Evolutionary conservation across 1,140 invertebrate species (phyloP), one percentile per base, ranked within the genome.

Genomic region (Drosophila sechellia): DNA sequence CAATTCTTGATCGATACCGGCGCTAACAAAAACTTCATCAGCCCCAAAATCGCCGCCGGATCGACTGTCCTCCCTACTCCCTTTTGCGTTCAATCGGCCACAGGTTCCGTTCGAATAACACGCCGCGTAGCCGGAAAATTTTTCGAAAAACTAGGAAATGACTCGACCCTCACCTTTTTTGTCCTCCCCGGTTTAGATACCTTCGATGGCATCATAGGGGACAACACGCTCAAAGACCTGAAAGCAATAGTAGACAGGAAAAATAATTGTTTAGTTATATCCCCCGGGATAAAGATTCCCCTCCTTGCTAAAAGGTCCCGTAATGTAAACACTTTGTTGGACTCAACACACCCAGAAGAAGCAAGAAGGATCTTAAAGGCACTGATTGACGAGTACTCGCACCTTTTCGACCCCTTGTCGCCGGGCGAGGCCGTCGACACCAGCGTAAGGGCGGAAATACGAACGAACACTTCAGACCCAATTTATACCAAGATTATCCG

Each of bases 21-120:
- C 17, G 17, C 17, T 17, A 17, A 17, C 17, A 17, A 17, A 17
- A 17, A 17, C 17, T 17, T 17, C 17, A 17, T 17, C 17, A 17
- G 17, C 17, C 65, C 27, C 37, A 37, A 40, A n/a, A 54, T 34
- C 10, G 35, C 63, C 17, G 22, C 31, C 8, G 49, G 56, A 20
- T 45, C 1, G 11, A 60, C 42, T 27, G 25, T 0, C 25, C 25
- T 0, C 0, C 25, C 25, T 5, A 27, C 3, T 5, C 5, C 5
- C 5, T 27, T 27, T 5, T 27, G 5, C 25, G 17, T 17, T 17
- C 17, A 27, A 27, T 27, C 25, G 25, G 25, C 4, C 5, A 27
- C 5, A 5, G 5, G 25, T 27, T 5, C 4, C 5, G 25, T 27
- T 4, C 5, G 5, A 27, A 4, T 27, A 27, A 5, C 25, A 27